A percentile compares a stretch with the other conserved stretches of the same genome.
Evolutionary conservation across 2,797 vertebrate genomes (phyloP).

Genomic region (Cryptoblepharus egeriae): DNA sequence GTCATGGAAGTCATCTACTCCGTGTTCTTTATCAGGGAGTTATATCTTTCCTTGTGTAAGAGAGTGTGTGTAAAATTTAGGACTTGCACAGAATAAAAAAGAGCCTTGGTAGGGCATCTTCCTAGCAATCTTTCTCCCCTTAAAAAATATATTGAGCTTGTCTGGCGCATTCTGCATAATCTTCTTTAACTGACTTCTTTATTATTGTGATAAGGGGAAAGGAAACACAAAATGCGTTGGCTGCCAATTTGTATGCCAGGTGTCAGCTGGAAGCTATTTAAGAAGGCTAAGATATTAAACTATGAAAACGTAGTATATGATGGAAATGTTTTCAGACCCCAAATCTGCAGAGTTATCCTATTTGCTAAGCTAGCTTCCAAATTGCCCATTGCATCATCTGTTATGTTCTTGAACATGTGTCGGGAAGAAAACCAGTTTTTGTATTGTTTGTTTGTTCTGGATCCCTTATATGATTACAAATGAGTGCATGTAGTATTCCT

Average conservation of each 20-base stretch:
- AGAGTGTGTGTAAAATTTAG: slow-evolving; percentile 45
- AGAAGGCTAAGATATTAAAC: slow-evolving; percentile 36
- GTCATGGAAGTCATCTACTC: slow-evolving; percentile 43
- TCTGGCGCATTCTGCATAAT: slow-evolving; percentile 39
- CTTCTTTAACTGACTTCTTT: slow-evolving; percentile 51
- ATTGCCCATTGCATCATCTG: slow-evolving; percentile 41
- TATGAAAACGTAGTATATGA: slow-evolving; percentile 46
- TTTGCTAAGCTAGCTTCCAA: slow-evolving; percentile 31
- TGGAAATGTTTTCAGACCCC: slow-evolving; percentile 46
- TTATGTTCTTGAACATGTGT: slow-evolving; percentile 41
- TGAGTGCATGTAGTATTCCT: slow-evolving; percentile 58
- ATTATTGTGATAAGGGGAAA: slow-evolving; percentile 56
- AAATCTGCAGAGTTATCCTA: slow-evolving; percentile 27
- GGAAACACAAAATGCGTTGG: slow-evolving; percentile 14
- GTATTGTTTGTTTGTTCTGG: slow-evolving; percentile 28
- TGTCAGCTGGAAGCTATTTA: slow-evolving; percentile 59
- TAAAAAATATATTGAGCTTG: slow-evolving; percentile 33
- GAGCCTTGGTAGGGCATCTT: not conserved
- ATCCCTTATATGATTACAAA: slow-evolving; percentile 44
- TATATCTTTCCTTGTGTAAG: not conserved
- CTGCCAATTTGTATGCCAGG: slow-evolving; percentile 28
- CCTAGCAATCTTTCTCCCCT: not conserved
- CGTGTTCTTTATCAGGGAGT: slow-evolving; percentile 26
- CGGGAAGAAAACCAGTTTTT: slow-evolving; percentile 41
- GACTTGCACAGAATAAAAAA: slow-evolving; percentile 16